Base-by-base conservation (phyloP, 2,888 invertebrate species). In the Andrena hattorfiana region DNA sequence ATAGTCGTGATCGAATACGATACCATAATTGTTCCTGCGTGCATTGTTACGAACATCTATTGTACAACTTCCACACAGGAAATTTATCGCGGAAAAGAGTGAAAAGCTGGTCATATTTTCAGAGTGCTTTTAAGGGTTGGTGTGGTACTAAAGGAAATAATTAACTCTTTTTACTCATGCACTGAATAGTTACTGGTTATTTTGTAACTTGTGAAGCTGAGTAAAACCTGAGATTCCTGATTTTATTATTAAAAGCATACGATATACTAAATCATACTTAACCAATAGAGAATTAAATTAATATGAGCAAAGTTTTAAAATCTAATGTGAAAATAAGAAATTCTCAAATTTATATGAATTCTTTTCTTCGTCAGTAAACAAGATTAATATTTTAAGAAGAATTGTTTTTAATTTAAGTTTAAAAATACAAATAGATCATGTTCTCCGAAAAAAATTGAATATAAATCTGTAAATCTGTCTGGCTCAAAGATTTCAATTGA, bases 11-110 rank as follows among this genome's bases (percentile, higher is more conserved):
- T 82, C 67, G 32, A 13, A 62, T 28, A 32, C 48, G 81, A 82
- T 79, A 74, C 51, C 74, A 20, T 69, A 70, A 81, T 82, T 82
- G 70, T 70, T 74, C 49, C 48, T 62, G 13, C 20, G 59, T 48
- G 59, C 74, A 49, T 80, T 70, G 74, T 75, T 80, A 42, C 48
- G 32, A n/a, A 48, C 32, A 32, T 62, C 32, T 48, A 63, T 56
- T 67, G 54, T 71, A 71, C 16, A 60, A 48, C 23, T 13, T 32
- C 2, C 23, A 30, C 23, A 35, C 51, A 51, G 59, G 48, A 69
- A 73, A 73, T 72, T 79, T 68, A 69, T 73, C 2, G 26, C 35
- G 49, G 10, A 66, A 42, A 42, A 28, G 54, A 60, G 10, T 54
- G 42, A 73, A 60, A 73, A 59, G 8, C 23, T 42, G 42, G 42